A percentile compares a stretch with the other conserved stretches of the same genome.
Evolutionary conservation across 2,113 vertebrate species (phyloP).

Genomic region (Columbina picui): DNA sequence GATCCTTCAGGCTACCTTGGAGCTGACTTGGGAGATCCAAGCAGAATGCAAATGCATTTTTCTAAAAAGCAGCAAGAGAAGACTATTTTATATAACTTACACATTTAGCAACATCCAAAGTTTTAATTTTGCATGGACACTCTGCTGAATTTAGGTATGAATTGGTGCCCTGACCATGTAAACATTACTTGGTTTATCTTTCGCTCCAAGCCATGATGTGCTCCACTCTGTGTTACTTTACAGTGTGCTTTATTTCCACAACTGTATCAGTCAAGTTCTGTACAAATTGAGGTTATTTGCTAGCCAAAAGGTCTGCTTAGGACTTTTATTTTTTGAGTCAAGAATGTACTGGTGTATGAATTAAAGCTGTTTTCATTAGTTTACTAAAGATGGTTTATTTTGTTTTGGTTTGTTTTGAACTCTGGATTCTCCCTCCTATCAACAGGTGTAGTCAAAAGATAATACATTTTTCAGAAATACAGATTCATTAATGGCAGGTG

Average conservation of each 20-base stretch:
- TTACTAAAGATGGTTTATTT: neutral
- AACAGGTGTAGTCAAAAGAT: neutral
- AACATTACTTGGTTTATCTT: neutral
- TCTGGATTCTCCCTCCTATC: neutral
- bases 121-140: neutral
- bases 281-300: neutral
- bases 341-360: neutral
- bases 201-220: rapidly evolving
- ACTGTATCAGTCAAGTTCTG: neutral
- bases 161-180: neutral
- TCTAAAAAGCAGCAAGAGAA: neutral
- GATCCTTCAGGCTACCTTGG: neutral
- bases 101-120: neutral
- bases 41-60: neutral
- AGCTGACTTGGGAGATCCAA: neutral
- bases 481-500: neutral
- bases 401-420: neutral
- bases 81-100: neutral
- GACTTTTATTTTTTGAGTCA: neutral
- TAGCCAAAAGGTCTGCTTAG: neutral
- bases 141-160: neutral
- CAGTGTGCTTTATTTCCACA: neutral
- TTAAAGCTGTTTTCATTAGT: neutral
- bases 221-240: neutral
- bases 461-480: neutral